phyloP scores from a whole-genome alignment of 2,113 vertebrate genomes.

The Seriola quinqueradiata region DNA sequence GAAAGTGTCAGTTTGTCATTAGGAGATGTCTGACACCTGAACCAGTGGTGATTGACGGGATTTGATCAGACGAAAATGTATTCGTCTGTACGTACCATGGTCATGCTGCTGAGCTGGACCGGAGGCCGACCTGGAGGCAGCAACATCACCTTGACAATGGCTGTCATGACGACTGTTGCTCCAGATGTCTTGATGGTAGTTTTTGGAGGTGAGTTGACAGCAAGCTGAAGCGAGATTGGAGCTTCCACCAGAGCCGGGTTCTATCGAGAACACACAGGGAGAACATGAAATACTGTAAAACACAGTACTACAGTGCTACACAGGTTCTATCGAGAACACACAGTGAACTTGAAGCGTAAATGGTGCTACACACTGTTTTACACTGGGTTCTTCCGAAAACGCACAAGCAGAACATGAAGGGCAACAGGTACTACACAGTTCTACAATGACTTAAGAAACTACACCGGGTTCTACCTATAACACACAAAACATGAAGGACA shows the following conservation, averaged over 20 bases:
- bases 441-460: no score
- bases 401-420: background rate
- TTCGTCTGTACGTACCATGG: conserved; percentile 85
- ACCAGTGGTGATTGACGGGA: background rate
- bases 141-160: conserved; percentile 88
- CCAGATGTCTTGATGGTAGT: conserved; percentile 91
- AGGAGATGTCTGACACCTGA: background rate
- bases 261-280: conserved; percentile 50
- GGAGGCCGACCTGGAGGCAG: conserved; percentile 78
- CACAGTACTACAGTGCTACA: no score
- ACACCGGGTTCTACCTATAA: no score
- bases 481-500: no score
- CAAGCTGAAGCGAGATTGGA: conserved; percentile 88
- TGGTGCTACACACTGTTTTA: no score
- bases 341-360: no score
- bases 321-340: no score
- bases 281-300: background rate
- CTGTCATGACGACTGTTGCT: conserved; percentile 87
- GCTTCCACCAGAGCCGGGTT: conserved; percentile 88
- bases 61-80: no score
- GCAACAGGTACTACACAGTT: background rate
- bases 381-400: no score
- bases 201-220: conserved; percentile 84
- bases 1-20: no score
- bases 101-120: conserved; percentile 93